A percentile compares a stretch with the other conserved stretches of the same genome.
Conservation (phyloP, 1,140 invertebrate species). For the Eriocheir sinensis region DNA sequence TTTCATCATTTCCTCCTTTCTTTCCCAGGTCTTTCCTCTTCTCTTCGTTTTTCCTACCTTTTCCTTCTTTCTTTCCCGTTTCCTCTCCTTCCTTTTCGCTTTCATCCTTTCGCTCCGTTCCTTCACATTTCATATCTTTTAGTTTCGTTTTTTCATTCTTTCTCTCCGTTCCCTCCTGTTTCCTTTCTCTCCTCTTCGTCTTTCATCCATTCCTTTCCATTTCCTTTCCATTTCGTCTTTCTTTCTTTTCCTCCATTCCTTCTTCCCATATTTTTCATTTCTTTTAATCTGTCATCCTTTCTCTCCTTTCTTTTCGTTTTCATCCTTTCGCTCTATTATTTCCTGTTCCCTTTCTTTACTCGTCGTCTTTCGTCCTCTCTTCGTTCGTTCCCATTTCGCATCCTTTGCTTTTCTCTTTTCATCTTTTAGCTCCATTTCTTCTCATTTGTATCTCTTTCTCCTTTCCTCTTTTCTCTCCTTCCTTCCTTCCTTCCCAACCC, state of each 20-base stretch:
- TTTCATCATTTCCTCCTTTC: too few relatives aligned
- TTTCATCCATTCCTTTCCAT: background rate
- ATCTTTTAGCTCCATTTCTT: too few relatives aligned
- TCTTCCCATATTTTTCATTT: background rate
- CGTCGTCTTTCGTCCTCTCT: too few relatives aligned
- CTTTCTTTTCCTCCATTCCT: background rate
- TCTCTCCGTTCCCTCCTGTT: background rate
- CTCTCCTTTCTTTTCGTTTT: background rate
- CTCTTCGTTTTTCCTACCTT: background rate
- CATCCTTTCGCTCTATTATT: background rate
- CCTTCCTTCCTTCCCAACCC: background rate
- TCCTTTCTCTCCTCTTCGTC: background rate
- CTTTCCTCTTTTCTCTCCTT: too few relatives aligned
- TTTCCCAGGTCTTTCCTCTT: too few relatives aligned
- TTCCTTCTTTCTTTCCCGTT: background rate
- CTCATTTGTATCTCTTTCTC: too few relatives aligned
- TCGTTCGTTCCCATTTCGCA: too few relatives aligned
- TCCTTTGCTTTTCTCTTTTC: too few relatives aligned
- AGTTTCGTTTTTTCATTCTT: background rate
- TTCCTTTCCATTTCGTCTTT: background rate
- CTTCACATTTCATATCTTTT: background rate
- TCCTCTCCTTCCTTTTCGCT: background rate
- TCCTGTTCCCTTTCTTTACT: too few relatives aligned
- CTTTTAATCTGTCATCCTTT: background rate
- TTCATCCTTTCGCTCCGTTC: too few relatives aligned